Evolutionary conservation across 2,797 vertebrate genomes (phyloP).

Genomic region (Acrossocheilus wenchowensis): DNA sequence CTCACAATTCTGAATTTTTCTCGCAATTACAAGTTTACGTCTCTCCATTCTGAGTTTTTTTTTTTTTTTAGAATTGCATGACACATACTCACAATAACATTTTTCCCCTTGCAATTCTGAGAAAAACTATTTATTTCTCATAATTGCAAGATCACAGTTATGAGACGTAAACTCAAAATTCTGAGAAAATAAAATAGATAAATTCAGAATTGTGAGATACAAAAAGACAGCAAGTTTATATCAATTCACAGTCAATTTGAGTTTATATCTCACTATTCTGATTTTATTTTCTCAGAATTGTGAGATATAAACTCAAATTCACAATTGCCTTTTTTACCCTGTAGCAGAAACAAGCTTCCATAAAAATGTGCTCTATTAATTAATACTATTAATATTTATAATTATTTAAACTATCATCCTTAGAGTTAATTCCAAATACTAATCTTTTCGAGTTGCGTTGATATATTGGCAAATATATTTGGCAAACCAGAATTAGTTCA

Average conservation of each 20-base stretch:
- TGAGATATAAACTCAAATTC: not conserved
- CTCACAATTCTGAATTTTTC: not conserved
- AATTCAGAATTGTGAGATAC: not conserved
- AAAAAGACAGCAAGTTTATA: not conserved
- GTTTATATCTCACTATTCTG: not conserved
- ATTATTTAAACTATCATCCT: not conserved
- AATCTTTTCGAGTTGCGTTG: not conserved
- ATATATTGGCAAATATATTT: not conserved
- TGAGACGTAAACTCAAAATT: not conserved
- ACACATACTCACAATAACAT: no score
- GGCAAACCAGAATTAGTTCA: not conserved
- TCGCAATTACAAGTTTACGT: no score
- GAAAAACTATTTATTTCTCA: not conserved
- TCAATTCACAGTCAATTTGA: not conserved
- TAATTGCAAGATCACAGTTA: not conserved
- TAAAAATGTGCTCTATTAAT: not conserved
- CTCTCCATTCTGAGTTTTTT: no score
- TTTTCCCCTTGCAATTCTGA: not conserved
- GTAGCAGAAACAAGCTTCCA: not conserved
- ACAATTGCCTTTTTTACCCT: not conserved
- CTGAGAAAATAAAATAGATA: not conserved
- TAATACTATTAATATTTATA: not conserved
- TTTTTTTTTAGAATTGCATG: no score
- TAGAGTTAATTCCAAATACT: not conserved
- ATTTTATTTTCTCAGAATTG: not conserved